A percentile compares a stretch with the other conserved stretches of the same genome.
phyloP scores from a whole-genome alignment of 1,140 invertebrate species.

The Cecropterus lyciades region DNA sequence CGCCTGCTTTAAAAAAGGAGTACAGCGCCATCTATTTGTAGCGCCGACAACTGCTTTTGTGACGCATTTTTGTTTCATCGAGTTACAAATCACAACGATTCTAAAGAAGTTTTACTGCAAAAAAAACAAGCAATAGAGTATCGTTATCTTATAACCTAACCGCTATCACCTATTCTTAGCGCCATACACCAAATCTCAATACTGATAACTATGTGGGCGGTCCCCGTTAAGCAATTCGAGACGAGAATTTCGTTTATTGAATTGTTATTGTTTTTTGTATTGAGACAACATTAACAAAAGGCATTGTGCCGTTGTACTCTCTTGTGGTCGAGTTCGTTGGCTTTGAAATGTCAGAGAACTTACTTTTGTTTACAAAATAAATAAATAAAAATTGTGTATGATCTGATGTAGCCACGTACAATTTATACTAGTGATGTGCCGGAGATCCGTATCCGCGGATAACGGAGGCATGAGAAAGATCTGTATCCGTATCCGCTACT shows the following conservation, averaged over 20 bases:
- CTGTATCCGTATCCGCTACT: too few relatives aligned
- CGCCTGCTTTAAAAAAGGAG: too few relatives aligned
- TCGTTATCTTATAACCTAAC: neutral
- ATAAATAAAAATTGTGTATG: neutral
- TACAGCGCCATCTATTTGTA: too few relatives aligned
- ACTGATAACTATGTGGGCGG: constrained; percentile 31
- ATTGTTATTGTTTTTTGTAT: constrained; percentile 20
- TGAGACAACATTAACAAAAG: constrained; percentile 8
- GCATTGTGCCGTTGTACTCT: neutral
- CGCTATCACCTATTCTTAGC: neutral
- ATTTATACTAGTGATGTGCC: too few relatives aligned
- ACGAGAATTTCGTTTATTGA: constrained; percentile 9
- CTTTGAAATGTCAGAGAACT: neutral
- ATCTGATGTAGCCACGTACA: too few relatives aligned
- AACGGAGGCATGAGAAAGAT: too few relatives aligned
- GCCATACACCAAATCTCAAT: neutral
- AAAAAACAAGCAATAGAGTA: too few relatives aligned
- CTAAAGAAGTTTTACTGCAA: too few relatives aligned
- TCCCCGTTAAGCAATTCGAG: constrained; percentile 14
- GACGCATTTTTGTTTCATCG: too few relatives aligned
- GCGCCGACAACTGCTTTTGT: too few relatives aligned
- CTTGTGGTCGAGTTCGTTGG: neutral
- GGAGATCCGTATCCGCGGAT: too few relatives aligned
- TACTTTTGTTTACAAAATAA: neutral
- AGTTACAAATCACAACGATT: too few relatives aligned